Evolutionary conservation across 2,113 vertebrate genomes (phyloP).

Genomic region (Pollachius pollachius): DNA sequence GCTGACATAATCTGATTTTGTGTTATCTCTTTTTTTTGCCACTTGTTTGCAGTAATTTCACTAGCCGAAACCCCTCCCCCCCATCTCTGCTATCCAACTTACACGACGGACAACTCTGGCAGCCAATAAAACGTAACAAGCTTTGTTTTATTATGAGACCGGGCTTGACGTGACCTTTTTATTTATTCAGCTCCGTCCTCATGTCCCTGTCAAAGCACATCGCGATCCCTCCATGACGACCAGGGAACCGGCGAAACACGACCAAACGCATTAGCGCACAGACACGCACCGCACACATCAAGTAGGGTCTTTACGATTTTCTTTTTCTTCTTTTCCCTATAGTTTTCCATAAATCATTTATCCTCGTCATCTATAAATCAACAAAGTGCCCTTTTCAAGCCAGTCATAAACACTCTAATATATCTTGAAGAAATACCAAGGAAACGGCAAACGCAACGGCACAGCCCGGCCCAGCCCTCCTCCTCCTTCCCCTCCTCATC

Average conservation of each 20-base stretch:
- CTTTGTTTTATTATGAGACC: conserved; percentile 60
- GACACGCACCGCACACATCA: conserved; percentile 38
- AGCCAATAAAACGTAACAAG: conserved; percentile 71
- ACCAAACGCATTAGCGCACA: conserved; percentile 20
- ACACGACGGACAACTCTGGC: conserved; percentile 54
- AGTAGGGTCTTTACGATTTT: too few species aligned
- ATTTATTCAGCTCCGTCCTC: conserved; percentile 55
- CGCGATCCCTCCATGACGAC: conserved; percentile 3
- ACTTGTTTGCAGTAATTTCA: conserved; percentile 58
- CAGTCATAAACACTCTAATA: conserved; percentile 66
- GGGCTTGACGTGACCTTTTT: conserved; percentile 67
- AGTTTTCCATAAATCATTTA: conserved; percentile 61
- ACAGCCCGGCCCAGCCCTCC: too few species aligned
- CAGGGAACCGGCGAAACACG: not conserved
- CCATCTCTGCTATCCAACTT: conserved; percentile 71
- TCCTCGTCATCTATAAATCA: conserved; percentile 62
- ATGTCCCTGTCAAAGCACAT: conserved; percentile 29
- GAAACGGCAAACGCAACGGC: too few species aligned
- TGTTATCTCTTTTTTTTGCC: conserved; percentile 27
- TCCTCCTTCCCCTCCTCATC: too few species aligned
- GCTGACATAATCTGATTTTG: conserved; percentile 36
- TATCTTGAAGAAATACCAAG: conserved; percentile 55
- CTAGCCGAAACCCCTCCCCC: conserved; percentile 36
- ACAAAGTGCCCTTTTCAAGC: conserved; percentile 67
- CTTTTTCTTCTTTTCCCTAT: not conserved